Conservation (phyloP, 2,888 invertebrate genomes). For the Hydraecia micacea region DNA sequence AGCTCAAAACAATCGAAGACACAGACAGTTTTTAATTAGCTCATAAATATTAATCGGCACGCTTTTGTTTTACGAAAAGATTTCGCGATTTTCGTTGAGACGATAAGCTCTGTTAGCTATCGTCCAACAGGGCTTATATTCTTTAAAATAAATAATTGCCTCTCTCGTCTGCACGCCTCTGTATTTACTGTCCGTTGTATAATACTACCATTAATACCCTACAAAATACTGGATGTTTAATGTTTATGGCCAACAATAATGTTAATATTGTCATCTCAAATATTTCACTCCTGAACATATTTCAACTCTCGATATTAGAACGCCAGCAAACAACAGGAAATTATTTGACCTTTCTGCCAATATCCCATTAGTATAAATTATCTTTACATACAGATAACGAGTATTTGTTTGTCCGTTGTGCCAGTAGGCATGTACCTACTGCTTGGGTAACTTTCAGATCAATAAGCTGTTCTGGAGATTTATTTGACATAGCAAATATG, state of each 20-base stretch:
- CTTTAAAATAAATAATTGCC: conserved; percentile 6
- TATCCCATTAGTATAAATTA: conserved; percentile 32
- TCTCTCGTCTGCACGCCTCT: not conserved
- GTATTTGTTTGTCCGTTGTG: conserved; percentile 23
- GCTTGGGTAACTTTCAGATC: conserved; percentile 33
- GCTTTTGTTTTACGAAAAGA: conserved; percentile 8
- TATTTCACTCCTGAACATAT: not conserved
- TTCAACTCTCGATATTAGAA: not conserved
- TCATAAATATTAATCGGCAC: conserved; percentile 25
- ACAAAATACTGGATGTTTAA: not conserved
- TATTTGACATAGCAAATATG: too few species aligned
- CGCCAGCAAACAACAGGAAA: not conserved
- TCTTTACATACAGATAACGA: conserved; percentile 36
- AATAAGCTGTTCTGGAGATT: conserved; percentile 49
- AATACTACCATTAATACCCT: not conserved
- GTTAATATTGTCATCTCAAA: conserved; percentile 8
- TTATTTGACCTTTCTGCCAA: conserved; percentile 13
- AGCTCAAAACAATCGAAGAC: conserved; percentile 19
- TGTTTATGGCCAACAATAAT: not conserved
- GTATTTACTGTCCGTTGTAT: not conserved
- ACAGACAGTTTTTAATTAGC: conserved; percentile 15
- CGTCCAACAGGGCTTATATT: not conserved
- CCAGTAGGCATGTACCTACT: not conserved
- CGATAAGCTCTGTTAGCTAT: not conserved
- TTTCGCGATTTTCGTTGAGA: not conserved